A percentile compares a stretch with the other conserved stretches of the same genome.
Evolutionary conservation across 2,113 vertebrate species (phyloP).

Genomic region (Malaclemys terrapin): DNA sequence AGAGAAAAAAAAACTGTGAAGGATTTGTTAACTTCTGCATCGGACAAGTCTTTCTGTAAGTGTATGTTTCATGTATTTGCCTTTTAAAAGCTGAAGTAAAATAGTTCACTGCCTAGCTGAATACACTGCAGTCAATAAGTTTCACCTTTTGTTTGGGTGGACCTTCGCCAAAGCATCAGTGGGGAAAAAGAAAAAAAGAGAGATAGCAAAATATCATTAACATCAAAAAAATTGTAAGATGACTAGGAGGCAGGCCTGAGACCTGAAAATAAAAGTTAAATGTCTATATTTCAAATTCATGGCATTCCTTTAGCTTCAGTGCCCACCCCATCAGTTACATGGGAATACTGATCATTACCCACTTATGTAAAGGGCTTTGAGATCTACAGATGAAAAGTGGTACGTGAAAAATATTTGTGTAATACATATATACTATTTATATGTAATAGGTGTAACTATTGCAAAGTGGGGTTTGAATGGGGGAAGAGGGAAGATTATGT

Average conservation of each 20-base stretch:
- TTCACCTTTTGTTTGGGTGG: not conserved
- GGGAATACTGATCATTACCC: not conserved
- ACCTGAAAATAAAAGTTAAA: not conserved
- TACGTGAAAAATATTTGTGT: not conserved
- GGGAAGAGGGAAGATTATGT: not conserved
- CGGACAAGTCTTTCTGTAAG: not conserved
- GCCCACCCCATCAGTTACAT: not conserved
- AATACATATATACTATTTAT: not conserved
- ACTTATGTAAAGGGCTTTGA: not conserved
- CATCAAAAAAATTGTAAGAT: not conserved
- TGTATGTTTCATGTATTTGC: not conserved
- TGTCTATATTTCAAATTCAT: not conserved
- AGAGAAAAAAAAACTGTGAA: not conserved
- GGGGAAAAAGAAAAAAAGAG: not conserved
- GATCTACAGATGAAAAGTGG: not conserved
- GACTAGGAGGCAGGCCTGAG: not conserved
- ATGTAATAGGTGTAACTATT: too few relatives aligned
- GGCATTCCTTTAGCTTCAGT: not conserved
- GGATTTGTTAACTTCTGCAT: not conserved
- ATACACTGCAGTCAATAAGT: not conserved
- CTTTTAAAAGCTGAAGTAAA: not conserved
- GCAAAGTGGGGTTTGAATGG: not conserved
- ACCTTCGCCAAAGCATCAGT: not conserved
- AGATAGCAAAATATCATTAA: not conserved
- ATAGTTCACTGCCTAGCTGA: not conserved